Evolutionary conservation across 2,888 invertebrate species (phyloP), one percentile per base, ranked within the genome.

Genomic region (Caenorhabditis doughertyi): DNA sequence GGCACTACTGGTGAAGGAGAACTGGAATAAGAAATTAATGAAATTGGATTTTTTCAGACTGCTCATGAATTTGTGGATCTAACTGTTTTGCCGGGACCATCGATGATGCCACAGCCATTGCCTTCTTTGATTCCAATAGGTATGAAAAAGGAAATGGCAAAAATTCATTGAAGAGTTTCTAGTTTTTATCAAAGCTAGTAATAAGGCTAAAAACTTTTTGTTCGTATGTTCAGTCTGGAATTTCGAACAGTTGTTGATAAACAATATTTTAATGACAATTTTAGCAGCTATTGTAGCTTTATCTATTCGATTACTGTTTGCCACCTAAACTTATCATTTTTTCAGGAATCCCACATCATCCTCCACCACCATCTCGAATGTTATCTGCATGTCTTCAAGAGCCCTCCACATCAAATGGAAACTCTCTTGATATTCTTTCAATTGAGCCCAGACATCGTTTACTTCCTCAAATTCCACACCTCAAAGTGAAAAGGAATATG

Each of bases 51-150:
- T 29, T 68, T 83, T 27, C 68, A 85, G 85, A 49, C 83, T 27
- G 85, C 85, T 42, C 85, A 85, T 55, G 84, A 85, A 68, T 85
- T 85, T 47, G 84, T 85, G 1, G 85, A 85, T 68, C 79, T 85
- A 21, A 85, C 85, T 7, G 85, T 85, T 9, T 35, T 85, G 18
- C 85, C 85, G 5, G 72, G 73, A 3, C 84, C 85, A 0, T 79
- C 84, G 16, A 70, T 85, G 64, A 44, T 82, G 32, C 70, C 76
- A 2, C 81, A 74, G 18, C 68, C 55, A 21, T 51, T 81, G 62
- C 68, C 55, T 16, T 47, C 60, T 32, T 67, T 83, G 53, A 55
- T 83, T 21, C 64, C 64, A 18, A 58, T 79, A 42, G 74, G 79
- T 79, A 1, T 39, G 70, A 13, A 25, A 42, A 3, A 42, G 3